Evolutionary conservation across 1,140 invertebrate species (phyloP), one percentile per base, ranked within the genome.

Genomic region (Ptiloglossa arizonensis): DNA sequence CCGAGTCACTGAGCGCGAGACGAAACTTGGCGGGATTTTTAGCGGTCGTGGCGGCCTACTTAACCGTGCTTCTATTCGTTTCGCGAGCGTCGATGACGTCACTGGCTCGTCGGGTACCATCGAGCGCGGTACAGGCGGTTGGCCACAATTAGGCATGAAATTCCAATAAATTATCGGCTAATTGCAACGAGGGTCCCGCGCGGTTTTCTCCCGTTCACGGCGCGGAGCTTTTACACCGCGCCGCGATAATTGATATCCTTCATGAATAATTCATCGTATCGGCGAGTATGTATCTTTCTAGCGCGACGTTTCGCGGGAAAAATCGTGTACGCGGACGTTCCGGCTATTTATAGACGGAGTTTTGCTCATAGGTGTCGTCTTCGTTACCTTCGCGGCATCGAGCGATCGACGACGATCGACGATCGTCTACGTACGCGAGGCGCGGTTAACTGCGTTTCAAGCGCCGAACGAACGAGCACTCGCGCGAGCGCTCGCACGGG

Each of bases 221-320:
- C 22, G 29, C 11, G 1, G 27, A 19, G n/a, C 46, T 48, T 59
- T 48, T 27, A 38, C 13, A 11, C 22, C 3, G 15, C 9, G n/a
- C 11, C 64, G 15, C 9, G 64, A 76, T 75, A 75, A 75, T 68
- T 67, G 72, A 75, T 69, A 76, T 76, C 52, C 64, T 50, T 76
- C 41, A 69, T 76, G 66, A 76, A 76, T 76, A 69, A 69, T 76
- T 60, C 66, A 76, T 67, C 17, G 9, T 8, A n/a, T 35, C 64
- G 15, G 44, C 22, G 13, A n/a, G 54, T 59, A 46, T 67, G 54
- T 59, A 46, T 67, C 41, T 35, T 57, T 57, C n/a, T 32, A 48
- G 38, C 5, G 41, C 15, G 50, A 22, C 41, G 50, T 46, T 56
- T 48, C 8, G 35, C 17, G 32, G 50, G 66, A 35, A 62, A 77